These are phyloP conservation scores for Bungarus multicinctus DNA, from an alignment of 2,113 vertebrate genomes.

Conservation along the genomic window DNA sequence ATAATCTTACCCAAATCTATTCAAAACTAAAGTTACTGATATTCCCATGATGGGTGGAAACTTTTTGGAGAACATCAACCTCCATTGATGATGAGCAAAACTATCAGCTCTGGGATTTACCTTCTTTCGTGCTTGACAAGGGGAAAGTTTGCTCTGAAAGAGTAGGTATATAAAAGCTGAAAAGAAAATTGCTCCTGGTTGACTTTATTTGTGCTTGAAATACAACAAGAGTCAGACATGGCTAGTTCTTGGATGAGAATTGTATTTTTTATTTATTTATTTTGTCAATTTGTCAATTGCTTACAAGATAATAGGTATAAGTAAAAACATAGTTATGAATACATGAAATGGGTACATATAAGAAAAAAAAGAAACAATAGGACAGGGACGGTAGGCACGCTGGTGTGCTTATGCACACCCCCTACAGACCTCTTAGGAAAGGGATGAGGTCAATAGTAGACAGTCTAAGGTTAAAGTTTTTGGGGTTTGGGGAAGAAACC, in stretches of 20 bases:
- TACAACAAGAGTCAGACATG: not conserved
- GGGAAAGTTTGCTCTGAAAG: not conserved
- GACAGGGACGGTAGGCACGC: too few species aligned
- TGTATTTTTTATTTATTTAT: too few species aligned
- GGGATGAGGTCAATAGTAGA: too few species aligned
- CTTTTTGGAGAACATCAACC: not conserved
- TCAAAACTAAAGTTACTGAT: not conserved
- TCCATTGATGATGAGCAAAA: not conserved
- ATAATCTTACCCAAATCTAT: not conserved
- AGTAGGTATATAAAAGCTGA: not conserved
- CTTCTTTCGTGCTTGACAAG: not conserved
- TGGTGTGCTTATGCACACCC: too few species aligned
- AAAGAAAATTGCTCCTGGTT: not conserved
- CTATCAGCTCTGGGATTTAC: not conserved
- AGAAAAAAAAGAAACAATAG: too few species aligned
- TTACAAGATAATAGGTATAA: too few species aligned
- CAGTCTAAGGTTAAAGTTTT: too few species aligned
- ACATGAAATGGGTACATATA: too few species aligned
- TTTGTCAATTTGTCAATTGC: too few species aligned
- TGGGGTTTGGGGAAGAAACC: too few species aligned
- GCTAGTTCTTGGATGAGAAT: not conserved
- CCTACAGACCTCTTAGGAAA: too few species aligned
- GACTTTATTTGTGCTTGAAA: not conserved
- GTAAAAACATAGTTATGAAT: too few species aligned
- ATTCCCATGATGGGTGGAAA: not conserved